Percentiles rank a stretch among this genome's conserved stretches.
Conservation (phyloP, 2,113 vertebrate genomes). For the Myocastor coypus region DNA sequence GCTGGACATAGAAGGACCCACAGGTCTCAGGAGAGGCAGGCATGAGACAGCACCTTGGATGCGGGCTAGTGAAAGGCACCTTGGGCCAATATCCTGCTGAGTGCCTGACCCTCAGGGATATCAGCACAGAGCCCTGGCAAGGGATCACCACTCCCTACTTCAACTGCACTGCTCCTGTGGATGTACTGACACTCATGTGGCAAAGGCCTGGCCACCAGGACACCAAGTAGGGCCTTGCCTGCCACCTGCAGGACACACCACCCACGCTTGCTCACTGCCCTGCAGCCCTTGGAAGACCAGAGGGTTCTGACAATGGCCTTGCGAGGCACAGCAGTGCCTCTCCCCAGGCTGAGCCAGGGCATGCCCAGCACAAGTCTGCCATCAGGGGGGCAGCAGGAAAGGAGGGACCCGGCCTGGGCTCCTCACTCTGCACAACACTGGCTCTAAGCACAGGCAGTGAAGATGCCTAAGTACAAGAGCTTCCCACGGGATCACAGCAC, state of each 20-base stretch:
- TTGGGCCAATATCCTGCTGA: fast-evolving
- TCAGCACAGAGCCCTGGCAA: not conserved
- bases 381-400: not conserved
- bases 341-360: no score
- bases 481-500: not conserved
- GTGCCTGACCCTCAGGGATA: not conserved
- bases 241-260: not conserved
- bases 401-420: not conserved
- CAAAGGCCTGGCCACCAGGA: not conserved
- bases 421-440: not conserved
- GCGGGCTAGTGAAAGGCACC: not conserved
- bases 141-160: not conserved
- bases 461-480: not conserved
- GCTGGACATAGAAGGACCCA: not conserved
- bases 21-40: not conserved
- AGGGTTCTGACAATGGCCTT: fast-evolving
- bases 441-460: not conserved
- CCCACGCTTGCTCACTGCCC: fast-evolving
- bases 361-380: no score
- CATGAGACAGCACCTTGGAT: not conserved
- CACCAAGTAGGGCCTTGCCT: not conserved
- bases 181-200: fast-evolving
- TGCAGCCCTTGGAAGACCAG: not conserved
- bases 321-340: no score
- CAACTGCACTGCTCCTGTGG: not conserved